Evolutionary conservation across 2,797 vertebrate genomes (phyloP).

Genomic region (Mastacembelus armatus): DNA sequence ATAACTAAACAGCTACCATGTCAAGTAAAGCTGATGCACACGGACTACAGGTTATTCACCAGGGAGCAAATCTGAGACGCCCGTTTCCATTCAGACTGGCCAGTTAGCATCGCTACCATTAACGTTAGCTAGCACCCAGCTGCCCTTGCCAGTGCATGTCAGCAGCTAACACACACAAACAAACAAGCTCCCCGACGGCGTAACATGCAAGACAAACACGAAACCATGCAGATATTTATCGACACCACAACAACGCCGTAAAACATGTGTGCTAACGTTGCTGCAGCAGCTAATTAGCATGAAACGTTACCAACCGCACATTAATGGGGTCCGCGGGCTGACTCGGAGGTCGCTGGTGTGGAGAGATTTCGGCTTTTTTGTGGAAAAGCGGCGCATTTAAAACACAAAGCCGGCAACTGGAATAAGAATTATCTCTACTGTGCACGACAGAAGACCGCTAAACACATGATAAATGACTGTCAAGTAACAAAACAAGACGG

Average conservation of each 20-base stretch:
- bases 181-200: neutral
- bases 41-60: slow-evolving; percentile 32
- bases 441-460: neutral
- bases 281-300: slow-evolving; percentile 42
- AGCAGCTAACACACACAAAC: slow-evolving; percentile 19
- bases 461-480: neutral
- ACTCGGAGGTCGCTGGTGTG: slow-evolving; percentile 36
- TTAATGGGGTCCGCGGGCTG: slow-evolving; percentile 24
- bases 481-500: neutral
- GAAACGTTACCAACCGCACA: slow-evolving; percentile 17
- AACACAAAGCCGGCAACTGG: neutral
- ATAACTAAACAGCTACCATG: too few relatives aligned
- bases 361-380: slow-evolving; percentile 19
- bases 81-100: slow-evolving; percentile 43
- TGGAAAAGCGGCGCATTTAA: neutral
- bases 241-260: neutral
- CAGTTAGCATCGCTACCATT: slow-evolving; percentile 67
- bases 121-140: slow-evolving; percentile 59
- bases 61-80: slow-evolving; percentile 38
- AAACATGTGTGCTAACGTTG: neutral
- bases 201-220: neutral
- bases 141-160: slow-evolving; percentile 16
- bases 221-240: neutral
- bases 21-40: too few relatives aligned
- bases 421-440: accelerated